Evolutionary conservation across 2,888 invertebrate genomes (phyloP), one percentile per base, ranked within the genome.

Genomic region (Coelopa pilipes): DNA sequence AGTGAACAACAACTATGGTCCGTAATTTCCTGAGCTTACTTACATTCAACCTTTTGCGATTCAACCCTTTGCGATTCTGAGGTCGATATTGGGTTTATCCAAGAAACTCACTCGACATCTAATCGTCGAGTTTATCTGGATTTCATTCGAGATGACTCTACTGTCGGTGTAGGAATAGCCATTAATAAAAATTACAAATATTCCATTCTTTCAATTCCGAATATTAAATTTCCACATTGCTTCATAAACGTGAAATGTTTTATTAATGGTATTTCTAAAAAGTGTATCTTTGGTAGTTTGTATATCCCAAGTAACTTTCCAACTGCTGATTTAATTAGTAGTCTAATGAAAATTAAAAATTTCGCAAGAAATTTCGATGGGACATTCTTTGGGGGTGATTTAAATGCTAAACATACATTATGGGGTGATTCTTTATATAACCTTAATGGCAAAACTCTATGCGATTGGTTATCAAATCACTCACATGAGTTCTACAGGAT

Each of bases 1-100:
- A 46, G 47, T 65, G 9, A 47, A 5, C 7, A 47, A 10, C 15
- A 7, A 65, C 11, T 65, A 65, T 65, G 65, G 65, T 5, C 65
- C 65, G 17, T 69, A 63, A 62, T 62, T 12, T 45, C 2, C 3
- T 62, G n/a, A 63, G 65, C 45, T 34, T 74, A 1, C 3, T 74
- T 1, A 15, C 49, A 7, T 74, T 71, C 17, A 74, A 74, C 55
- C 57, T 74, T 46, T 17, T 65, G 66, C 71, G 59, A 11, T 46
- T 74, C n/a, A 53, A 63, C 65, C 21, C 50, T 63, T 15, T 21
- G 21, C 24, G 21, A 50, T 5, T 24, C 11, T 24, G 62, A 60
- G 1, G 47, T 70, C 7, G 62, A 70, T 47, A 47, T 70, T 12
- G 70, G 47, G 7, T 70, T 70, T 19, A 60, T 70, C 12, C 59